phyloP scores from a whole-genome alignment of 2,888 invertebrate genomes.

The Drosophila merina region DNA sequence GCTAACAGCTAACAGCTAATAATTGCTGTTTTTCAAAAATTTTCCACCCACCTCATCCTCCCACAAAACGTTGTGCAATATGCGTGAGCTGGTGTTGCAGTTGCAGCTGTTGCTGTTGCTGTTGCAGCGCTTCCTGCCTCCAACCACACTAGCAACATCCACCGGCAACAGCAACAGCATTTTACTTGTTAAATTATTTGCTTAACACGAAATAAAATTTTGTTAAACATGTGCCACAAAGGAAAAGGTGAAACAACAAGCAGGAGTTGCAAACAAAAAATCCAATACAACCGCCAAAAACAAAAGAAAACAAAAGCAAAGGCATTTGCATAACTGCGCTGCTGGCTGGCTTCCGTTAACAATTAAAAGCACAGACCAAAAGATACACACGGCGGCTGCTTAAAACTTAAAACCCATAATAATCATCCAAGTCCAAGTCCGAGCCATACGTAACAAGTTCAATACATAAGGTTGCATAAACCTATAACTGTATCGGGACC shows the following conservation, averaged over 20 bases:
- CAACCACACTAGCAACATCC: conserved; percentile 23
- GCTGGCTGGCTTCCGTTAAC: conserved; percentile 60
- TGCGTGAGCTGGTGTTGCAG: conserved; percentile 41
- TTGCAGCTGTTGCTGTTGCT: conserved; percentile 10
- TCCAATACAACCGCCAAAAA: conserved; percentile 20
- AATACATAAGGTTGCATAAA: conserved; percentile 55
- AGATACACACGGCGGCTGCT: conserved; percentile 14
- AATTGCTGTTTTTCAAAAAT: conserved; percentile 38
- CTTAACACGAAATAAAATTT: conserved; percentile 60
- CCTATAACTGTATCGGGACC: conserved; percentile 21
- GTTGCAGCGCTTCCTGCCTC: conserved; percentile 43
- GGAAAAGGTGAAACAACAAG: conserved; percentile 47
- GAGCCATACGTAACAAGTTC: conserved; percentile 50
- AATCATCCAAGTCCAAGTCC: conserved; percentile 26
- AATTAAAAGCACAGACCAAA: conserved; percentile 60
- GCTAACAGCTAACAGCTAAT: conserved; percentile 41
- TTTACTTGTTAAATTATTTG: conserved; percentile 60
- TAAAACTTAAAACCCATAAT: conserved; percentile 18
- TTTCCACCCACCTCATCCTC: conserved; percentile 36
- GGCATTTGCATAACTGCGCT: conserved; percentile 64
- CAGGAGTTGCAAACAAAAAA: conserved; percentile 37
- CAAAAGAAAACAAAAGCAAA: conserved; percentile 37
- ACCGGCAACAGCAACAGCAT: conserved; percentile 20
- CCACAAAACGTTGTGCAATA: conserved; percentile 52
- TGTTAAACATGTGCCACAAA: conserved; percentile 59